A percentile compares a stretch with the other conserved stretches of the same genome.
Evolutionary conservation across 2,888 invertebrate species (phyloP).

Genomic region (Heterodera filipjevi): DNA sequence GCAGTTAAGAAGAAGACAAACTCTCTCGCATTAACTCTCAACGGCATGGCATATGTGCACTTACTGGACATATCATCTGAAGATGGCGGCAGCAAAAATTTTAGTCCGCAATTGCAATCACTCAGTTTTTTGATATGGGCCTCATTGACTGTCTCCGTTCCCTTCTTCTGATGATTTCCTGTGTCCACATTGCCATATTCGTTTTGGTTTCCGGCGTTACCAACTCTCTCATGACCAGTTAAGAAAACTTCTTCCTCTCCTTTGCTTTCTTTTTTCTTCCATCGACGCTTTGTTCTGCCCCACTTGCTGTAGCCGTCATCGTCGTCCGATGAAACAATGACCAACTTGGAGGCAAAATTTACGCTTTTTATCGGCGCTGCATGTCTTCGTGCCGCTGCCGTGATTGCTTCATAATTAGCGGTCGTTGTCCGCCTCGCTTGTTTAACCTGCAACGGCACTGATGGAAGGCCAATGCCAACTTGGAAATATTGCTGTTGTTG

Average conservation of each 20-base stretch:
- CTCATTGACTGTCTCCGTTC: not conserved
- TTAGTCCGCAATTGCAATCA: not conserved
- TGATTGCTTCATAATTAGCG: slow-evolving; percentile 24
- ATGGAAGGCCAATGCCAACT: slow-evolving; percentile 30
- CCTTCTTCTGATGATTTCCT: not conserved
- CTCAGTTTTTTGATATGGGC: not conserved
- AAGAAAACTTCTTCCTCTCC: slow-evolving; percentile 22
- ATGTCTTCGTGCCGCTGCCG: slow-evolving; percentile 12
- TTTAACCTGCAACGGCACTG: slow-evolving; percentile 12
- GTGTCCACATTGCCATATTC: slow-evolving; percentile 12
- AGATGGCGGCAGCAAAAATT: not conserved
- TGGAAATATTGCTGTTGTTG: not conserved
- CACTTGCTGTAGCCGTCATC: slow-evolving; percentile 31
- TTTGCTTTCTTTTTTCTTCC: slow-evolving; percentile 8
- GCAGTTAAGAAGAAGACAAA: not conserved
- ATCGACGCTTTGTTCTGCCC: not conserved
- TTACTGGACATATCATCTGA: not conserved
- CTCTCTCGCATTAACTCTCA: not conserved
- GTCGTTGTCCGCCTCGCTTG: slow-evolving; percentile 27
- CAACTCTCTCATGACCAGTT: not conserved
- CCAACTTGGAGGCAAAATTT: slow-evolving; percentile 34
- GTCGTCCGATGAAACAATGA: slow-evolving; percentile 33
- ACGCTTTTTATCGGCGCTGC: slow-evolving; percentile 31
- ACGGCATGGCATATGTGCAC: not conserved
- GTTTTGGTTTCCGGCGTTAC: not conserved